phyloP scores from a whole-genome alignment of 2,888 invertebrate species.

The Incurvaria masculella region DNA sequence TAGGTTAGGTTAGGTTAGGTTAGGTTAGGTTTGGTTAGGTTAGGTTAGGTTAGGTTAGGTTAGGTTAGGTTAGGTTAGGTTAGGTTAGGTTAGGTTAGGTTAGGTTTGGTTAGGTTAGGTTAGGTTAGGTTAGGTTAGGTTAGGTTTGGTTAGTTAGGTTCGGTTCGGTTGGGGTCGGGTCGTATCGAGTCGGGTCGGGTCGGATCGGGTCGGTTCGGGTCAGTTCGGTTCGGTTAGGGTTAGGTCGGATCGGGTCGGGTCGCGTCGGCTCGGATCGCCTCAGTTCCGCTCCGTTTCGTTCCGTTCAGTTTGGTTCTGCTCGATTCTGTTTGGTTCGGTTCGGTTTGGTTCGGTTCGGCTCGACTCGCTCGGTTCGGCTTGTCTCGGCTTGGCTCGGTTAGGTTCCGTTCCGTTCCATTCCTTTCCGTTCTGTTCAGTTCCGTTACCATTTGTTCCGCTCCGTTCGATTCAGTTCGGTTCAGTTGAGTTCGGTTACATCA shows the following conservation, averaged over 20 bases:
- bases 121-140: slow-evolving; percentile 1
- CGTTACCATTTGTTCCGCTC: slow-evolving; percentile 1
- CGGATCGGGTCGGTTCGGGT: slow-evolving; percentile 3
- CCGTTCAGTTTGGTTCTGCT: slow-evolving; percentile 2
- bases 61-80: not conserved
- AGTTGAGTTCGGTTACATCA: too few species aligned
- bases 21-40: not conserved
- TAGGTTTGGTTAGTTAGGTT: slow-evolving; percentile 1
- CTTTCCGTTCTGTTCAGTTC: slow-evolving; percentile 3
- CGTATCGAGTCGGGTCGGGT: slow-evolving; percentile 2
- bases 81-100: not conserved
- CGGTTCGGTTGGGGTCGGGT: slow-evolving; percentile 1
- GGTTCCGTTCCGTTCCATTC: slow-evolving; percentile 3
- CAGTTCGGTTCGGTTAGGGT: slow-evolving; percentile 2
- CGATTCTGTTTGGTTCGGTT: slow-evolving; percentile 2
- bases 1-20: slow-evolving; percentile 1
- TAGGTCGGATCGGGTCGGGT: slow-evolving; percentile 2
- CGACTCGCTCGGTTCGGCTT: too few species aligned
- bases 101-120: slow-evolving; percentile 1
- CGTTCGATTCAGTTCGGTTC: slow-evolving; percentile 2
- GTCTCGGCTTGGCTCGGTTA: slow-evolving; percentile 2
- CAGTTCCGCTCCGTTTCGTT: slow-evolving; percentile 1
- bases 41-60: not conserved
- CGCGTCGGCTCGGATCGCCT: slow-evolving; percentile 1
- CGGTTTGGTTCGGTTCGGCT: slow-evolving; percentile 2